Conservation (phyloP, 2,888 invertebrate genomes). For the Ennomos fuscantarius region DNA sequence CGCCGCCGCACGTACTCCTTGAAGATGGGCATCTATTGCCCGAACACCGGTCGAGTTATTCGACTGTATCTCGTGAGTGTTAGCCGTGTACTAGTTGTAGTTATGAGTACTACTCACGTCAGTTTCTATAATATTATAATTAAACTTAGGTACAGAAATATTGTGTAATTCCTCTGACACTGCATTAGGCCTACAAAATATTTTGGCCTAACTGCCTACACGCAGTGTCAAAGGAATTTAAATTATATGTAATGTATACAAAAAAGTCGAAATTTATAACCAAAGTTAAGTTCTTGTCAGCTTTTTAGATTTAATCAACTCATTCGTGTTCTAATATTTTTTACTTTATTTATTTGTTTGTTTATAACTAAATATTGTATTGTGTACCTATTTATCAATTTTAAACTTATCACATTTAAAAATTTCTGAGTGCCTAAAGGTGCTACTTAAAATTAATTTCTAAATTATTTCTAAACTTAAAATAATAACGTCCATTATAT, state of each 20-base stretch:
- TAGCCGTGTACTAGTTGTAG: no score
- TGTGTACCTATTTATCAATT: conserved; percentile 17
- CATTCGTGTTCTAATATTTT: background rate
- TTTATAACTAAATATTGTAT: background rate
- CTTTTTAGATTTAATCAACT: no score
- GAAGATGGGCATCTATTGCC: no score
- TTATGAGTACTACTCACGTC: no score
- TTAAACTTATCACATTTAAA: conserved; percentile 25
- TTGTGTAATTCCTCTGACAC: background rate
- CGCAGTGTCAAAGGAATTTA: no score
- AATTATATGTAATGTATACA: background rate
- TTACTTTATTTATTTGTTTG: no score
- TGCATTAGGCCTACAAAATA: no score
- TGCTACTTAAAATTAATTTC: conserved; percentile 25
- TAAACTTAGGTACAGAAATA: conserved; percentile 1
- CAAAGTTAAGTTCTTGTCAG: conserved; percentile 10
- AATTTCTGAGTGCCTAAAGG: conserved; percentile 31
- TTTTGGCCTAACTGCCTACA: no score
- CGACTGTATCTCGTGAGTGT: no score
- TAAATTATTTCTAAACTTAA: conserved; percentile 30
- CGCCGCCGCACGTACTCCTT: no score
- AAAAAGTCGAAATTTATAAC: background rate
- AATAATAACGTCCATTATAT: conserved; percentile 50
- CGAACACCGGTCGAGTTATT: no score
- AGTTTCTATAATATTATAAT: no score